Evolutionary conservation across 2,888 invertebrate genomes (phyloP), one percentile per base, ranked within the genome.

Genomic region (Laothoe populi): DNA sequence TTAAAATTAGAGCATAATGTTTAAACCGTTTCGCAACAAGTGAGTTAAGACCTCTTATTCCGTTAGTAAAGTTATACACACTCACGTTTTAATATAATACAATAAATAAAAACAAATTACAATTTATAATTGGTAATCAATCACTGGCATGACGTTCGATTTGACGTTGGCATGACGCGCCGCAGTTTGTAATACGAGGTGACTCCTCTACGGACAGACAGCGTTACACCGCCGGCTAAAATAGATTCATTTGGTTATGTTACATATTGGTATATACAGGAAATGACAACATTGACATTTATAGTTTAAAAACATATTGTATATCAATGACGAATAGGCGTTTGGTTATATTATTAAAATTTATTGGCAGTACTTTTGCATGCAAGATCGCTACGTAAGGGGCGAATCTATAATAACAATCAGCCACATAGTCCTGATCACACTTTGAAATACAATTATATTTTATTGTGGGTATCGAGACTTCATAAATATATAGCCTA

Each of bases 81-180:
- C 35, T 35, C 8, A 35, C 35, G 8, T 35, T 35, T 35, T 8
- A 10, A 10, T 10, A 10, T 10, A 10, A 26, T 4, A 46, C 46
- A 46, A 23, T 48, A 24, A 24, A 48, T 48, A 48, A 40, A 5
- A 48, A 48, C n/a, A 48, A 7, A 24, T 48, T 48, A 48, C 4
- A 48, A n/a, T 26, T 48, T 13, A 1, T 35, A 35, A 35, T 35
- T 35, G 35, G 48, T 24, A 48, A 48, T 48, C 48, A 5, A 24
- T 49, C 5, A 49, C 7, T 21, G 21, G n/a, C 24, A 2, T 49
- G 48, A 49, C 48, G 48, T 26, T 46, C 16, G 48, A 26, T n/a
- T n/a, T 49, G 48, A 49, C 26, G 48, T 49, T 8, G n/a, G 26
- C 48, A n/a, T 49, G 48, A 49, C 48, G 48, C 48, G 48, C 11